Evolutionary conservation across 2,113 vertebrate genomes (phyloP), one percentile per base, ranked within the genome.

Genomic region (Myocastor coypus): DNA sequence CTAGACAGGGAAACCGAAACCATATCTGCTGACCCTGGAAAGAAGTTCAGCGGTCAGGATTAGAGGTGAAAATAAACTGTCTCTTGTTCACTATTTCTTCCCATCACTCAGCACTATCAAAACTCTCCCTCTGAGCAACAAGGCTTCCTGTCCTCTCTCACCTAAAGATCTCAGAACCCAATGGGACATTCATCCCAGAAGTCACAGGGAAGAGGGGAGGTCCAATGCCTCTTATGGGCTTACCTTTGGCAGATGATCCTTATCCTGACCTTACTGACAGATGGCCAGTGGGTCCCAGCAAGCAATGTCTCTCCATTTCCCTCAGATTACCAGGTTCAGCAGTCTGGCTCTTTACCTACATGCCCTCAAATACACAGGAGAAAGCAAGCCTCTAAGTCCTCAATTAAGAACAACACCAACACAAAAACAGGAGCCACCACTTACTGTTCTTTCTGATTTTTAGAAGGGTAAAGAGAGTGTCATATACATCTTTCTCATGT

Each of bases 401-500:
- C 30, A 83, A 69, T 78, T 26, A 55, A 61, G 7, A 66, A 61
- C 37, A 83, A 34, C 40, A 71, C 26, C 40, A 73, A 42, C 40
- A 32, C 17, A 66, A 64, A 46, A 46, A 26, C 50, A 66, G 68
- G 8, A 69, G 26, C 50, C 30, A 46, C 78, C 83, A 63, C 50
- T 83, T 68, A 40, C 46, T 87, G 17, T 86, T 85, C n/a, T 55
- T 61, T 89, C 57, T 91, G 46, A 46, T 42, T 64, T 89, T 93
- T 26, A 57, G 10, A 30, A 73, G 82, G 83, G 19, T 34, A 71
- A 82, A 42, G 34, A 57, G 5, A 14, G 37, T 30, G 16, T 40
- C 37, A 55, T 13, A 11, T 55, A n/a, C 26, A 6, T n/a, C 64
- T 69, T 75, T 80, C 89, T 83, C 50, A 5, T 52, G 83, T 37